Conservation (phyloP, 1,140 invertebrate genomes). For the Neoseiulus cucumeris region DNA sequence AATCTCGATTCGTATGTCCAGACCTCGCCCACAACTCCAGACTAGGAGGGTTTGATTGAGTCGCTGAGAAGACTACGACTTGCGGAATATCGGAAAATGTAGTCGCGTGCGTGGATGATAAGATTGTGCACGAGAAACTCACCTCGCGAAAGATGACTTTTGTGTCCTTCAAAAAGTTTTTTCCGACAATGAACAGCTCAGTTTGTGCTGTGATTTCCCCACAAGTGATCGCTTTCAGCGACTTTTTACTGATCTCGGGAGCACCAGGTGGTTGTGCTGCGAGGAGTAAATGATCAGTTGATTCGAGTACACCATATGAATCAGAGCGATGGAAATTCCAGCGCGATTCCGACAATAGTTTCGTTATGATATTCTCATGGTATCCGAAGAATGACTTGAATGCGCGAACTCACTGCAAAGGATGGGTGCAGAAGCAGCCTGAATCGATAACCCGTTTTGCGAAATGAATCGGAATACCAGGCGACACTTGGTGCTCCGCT, state of each 20-base stretch:
- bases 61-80: no score
- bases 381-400: background rate
- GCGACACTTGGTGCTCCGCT: conserved; percentile 80
- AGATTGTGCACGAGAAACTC: conserved; percentile 34
- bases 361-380: no score
- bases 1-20: background rate
- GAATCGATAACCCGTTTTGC: conserved; percentile 55
- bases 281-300: conserved; percentile 25
- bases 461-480: conserved; percentile 44
- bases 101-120: conserved; percentile 10
- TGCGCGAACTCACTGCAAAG: conserved; percentile 63
- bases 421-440: conserved; percentile 76
- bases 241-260: conserved; percentile 86
- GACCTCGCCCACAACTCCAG: background rate
- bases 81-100: background rate
- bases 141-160: conserved; percentile 63
- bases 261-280: conserved; percentile 85
- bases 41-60: no score
- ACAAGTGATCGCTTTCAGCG: conserved; percentile 50
- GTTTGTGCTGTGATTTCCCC: conserved; percentile 41
- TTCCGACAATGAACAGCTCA: conserved; percentile 85
- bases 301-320: no score
- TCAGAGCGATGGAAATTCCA: conserved; percentile 11
- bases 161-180: conserved; percentile 89
- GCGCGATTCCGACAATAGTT: no score